phyloP scores from a whole-genome alignment of 2,113 vertebrate species.

The Naja naja region DNA sequence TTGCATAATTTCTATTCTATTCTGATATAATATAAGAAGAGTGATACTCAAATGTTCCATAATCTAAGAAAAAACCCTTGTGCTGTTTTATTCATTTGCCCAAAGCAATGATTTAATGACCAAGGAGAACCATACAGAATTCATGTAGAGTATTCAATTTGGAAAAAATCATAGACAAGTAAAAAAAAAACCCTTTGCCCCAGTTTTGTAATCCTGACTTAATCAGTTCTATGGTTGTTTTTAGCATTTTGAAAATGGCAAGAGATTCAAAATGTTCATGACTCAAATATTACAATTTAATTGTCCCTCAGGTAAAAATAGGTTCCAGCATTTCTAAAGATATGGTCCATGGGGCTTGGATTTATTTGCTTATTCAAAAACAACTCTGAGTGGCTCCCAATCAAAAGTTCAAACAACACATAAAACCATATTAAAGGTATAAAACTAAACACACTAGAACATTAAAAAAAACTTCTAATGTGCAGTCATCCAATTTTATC shows the following conservation, averaged over 20 bases:
- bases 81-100: background rate
- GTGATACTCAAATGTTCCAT: background rate
- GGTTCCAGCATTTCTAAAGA: background rate
- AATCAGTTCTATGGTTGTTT: background rate
- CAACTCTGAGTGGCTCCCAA: too few relatives aligned
- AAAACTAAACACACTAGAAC: too few relatives aligned
- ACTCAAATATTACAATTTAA: background rate
- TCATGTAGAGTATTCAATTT: background rate
- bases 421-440: too few relatives aligned
- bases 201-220: background rate
- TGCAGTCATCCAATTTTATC: background rate
- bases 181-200: background rate
- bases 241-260: background rate
- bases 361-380: too few relatives aligned
- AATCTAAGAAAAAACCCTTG: background rate
- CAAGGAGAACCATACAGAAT: background rate
- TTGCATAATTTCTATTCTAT: background rate
- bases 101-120: background rate
- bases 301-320: background rate
- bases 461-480: background rate
- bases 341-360: background rate
- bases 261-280: background rate
- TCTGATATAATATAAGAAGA: background rate
- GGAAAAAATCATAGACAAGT: background rate
- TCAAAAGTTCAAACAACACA: too few relatives aligned